Percentiles rank a stretch among this genome's conserved stretches.
These are phyloP conservation scores for Melanophora roralis DNA, from an alignment of 2,888 invertebrate species.

Conservation along the genomic window DNA sequence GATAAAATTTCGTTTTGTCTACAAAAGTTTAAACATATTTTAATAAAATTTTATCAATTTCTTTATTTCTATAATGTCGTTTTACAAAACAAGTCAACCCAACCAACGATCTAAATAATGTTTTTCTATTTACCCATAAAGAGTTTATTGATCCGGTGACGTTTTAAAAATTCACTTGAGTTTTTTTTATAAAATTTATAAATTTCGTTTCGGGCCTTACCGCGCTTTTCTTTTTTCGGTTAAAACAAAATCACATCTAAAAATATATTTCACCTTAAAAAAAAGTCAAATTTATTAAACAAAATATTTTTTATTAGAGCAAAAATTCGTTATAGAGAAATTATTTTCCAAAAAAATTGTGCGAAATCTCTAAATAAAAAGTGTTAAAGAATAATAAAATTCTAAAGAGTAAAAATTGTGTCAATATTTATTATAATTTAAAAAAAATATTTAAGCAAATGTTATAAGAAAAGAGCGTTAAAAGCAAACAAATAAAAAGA, in stretches of 20 bases:
- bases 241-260: conserved; percentile 5
- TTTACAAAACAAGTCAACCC: not conserved
- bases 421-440: conserved; percentile 12
- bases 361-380: conserved; percentile 20
- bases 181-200: not conserved
- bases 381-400: conserved; percentile 14
- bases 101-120: not conserved
- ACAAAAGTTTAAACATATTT: not conserved
- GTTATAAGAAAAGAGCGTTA: conserved; percentile 15
- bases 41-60: conserved; percentile 30
- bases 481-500: conserved; percentile 20
- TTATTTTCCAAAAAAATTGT: not conserved
- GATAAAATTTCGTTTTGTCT: conserved; percentile 19
- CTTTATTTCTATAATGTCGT: not conserved
- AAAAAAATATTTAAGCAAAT: not conserved
- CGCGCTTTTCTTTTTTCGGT: not conserved
- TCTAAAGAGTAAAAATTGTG: conserved; percentile 43
- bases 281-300: not conserved
- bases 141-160: not conserved
- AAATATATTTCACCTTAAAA: conserved; percentile 5
- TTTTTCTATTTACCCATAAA: not conserved
- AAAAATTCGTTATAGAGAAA: not conserved
- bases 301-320: not conserved
- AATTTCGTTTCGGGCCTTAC: not conserved
- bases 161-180: not conserved